Conservation (phyloP, 2,797 vertebrate species). For the Amphiprion clarkii region DNA sequence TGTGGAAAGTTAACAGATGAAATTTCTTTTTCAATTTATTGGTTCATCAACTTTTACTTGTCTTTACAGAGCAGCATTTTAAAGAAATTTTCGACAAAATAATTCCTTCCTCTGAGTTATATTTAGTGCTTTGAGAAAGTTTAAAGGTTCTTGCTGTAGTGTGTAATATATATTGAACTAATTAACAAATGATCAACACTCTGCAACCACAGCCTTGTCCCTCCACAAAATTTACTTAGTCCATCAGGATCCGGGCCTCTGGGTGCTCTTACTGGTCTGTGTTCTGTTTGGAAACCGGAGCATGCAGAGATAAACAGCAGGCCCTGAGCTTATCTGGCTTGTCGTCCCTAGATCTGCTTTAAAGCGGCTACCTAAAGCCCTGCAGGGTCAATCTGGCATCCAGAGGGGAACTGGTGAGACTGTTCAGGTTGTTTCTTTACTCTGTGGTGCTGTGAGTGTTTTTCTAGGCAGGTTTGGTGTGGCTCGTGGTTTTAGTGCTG, state of each 20-base stretch:
- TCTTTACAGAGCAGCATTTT: too few species aligned
- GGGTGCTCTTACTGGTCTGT: slow-evolving; percentile 18
- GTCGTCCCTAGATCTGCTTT: slow-evolving; percentile 20
- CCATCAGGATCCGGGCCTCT: slow-evolving; percentile 23
- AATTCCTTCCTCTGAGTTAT: neutral
- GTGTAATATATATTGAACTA: too few species aligned
- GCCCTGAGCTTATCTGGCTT: slow-evolving; percentile 41
- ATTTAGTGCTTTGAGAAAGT: neutral
- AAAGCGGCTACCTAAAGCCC: slow-evolving; percentile 28
- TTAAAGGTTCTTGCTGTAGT: too few species aligned
- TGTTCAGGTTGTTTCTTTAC: slow-evolving; percentile 51
- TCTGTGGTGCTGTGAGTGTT: slow-evolving; percentile 52
- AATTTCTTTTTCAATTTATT: too few species aligned
- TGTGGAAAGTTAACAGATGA: too few species aligned
- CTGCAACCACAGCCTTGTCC: neutral
- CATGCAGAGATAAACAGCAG: slow-evolving; percentile 49
- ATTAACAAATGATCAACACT: neutral
- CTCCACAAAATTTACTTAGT: slow-evolving; percentile 14
- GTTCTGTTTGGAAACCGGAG: slow-evolving; percentile 62
- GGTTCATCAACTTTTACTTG: too few species aligned
- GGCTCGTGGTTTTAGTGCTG: slow-evolving; percentile 47
- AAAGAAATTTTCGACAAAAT: too few species aligned
- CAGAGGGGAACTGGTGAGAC: slow-evolving; percentile 18
- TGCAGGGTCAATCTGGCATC: slow-evolving; percentile 36
- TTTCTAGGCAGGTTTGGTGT: slow-evolving; percentile 52